A percentile compares a stretch with the other conserved stretches of the same genome.
Evolutionary conservation across 35 echinoderm and acorn worm species (phyloP).

Genomic region (Ptychodera flava): DNA sequence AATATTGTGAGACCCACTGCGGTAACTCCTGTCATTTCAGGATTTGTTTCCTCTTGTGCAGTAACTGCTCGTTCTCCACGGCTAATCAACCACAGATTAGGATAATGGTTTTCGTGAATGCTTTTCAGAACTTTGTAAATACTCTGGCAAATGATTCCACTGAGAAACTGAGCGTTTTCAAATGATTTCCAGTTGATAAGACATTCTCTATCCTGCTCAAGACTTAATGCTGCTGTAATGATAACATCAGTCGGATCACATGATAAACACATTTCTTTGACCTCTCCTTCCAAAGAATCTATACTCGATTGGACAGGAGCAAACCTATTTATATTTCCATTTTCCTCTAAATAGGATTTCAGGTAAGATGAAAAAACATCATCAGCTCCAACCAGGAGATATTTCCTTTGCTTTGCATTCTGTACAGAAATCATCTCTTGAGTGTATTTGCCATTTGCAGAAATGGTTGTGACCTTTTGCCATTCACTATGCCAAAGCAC

Average conservation of each 20-base stretch:
- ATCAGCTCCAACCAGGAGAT: neutral
- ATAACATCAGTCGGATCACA: neutral
- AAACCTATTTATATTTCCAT: neutral
- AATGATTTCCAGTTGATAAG: neutral
- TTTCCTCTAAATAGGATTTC: neutral
- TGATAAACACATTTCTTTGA: neutral
- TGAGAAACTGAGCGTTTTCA: neutral
- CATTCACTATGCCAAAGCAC: neutral
- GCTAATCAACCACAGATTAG: slow-evolving; percentile 79
- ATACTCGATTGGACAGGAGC: neutral
- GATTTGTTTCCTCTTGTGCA: slow-evolving; percentile 74
- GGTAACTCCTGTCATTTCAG: slow-evolving; percentile 61
- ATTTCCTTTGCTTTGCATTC: neutral
- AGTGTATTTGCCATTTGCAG: neutral
- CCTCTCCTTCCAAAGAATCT: neutral
- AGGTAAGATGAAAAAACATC: neutral
- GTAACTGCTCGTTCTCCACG: slow-evolving; percentile 65
- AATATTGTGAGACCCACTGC: slow-evolving; percentile 78
- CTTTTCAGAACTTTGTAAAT: neutral
- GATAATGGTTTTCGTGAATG: slow-evolving; percentile 4
- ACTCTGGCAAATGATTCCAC: neutral
- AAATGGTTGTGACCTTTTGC: neutral
- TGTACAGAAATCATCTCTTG: neutral
- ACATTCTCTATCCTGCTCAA: neutral
- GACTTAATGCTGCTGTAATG: neutral